Evolutionary conservation across 2,113 vertebrate species (phyloP), one percentile per base, ranked within the genome.

Genomic region (Psilopogon haemacephalus): DNA sequence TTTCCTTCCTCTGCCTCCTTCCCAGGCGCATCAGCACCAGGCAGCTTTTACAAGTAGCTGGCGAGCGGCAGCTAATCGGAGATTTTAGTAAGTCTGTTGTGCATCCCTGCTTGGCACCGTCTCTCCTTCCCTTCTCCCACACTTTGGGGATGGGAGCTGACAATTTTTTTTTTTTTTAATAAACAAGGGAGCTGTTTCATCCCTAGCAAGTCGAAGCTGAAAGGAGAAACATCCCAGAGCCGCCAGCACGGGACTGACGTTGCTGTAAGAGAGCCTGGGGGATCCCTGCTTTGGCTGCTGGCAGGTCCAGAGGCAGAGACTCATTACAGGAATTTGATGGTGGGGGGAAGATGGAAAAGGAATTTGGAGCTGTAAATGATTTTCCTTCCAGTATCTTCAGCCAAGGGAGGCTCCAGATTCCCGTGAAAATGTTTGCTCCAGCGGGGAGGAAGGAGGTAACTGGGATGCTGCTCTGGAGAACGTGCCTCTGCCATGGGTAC

Each of bases 401-500:
- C 69, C 77, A 10, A 48, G 33, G 33, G 37, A 48, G 28, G 54
- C 83, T 84, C 35, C n/a, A n/a, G 65, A 16, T 63, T 78, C 62
- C 32, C 19, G 2, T 5, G 3, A 20, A 19, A 0, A 2, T 1
- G 11, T 60, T 69, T 19, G 23, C 37, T 64, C 54, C 4, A 4
- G 69, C 27, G 0, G 0, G 58, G 62, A 12, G 46, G 19, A 35
- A 28, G 83, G 7, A 18, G 83, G 37, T 65, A 62, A 35, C 1
- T 1, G 79, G 54, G 74, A 27, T 55, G 87, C 48, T 73, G 85
- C 82, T 46, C 0, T 2, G 5, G 9, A 54, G 16, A n/a, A 5
- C 0, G 10, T 74, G 48, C 20, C 24, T 46, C 19, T 1, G 5
- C 27, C 1, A 1, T 7, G 3, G 82, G 28, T 24, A 5, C 10